A percentile compares a stretch with the other conserved stretches of the same genome.
Conservation (phyloP, 30 jellyfish, hydroid and myxozoan genomes). For the Chironex yamaguchii region DNA sequence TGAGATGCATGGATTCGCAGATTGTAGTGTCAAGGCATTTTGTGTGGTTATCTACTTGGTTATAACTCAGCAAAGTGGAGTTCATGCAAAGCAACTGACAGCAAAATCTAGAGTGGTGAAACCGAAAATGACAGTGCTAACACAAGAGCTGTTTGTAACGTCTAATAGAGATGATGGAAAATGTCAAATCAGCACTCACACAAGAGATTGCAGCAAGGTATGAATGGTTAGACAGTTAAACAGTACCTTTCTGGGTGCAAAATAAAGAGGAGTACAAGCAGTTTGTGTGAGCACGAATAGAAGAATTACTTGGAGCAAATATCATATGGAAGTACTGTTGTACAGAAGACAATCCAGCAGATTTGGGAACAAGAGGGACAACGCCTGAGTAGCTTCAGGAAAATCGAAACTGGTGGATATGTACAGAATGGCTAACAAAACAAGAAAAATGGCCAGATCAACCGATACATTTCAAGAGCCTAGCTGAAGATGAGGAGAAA, state of each 20-base stretch:
- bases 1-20: conserved; percentile 46
- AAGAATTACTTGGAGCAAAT: conserved; percentile 31
- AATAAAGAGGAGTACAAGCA: conserved; percentile 54
- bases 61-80: conserved; percentile 33
- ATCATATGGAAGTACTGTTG: conserved; percentile 56
- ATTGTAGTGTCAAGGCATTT: conserved; percentile 31
- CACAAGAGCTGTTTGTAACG: conserved; percentile 33
- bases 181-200: conserved; percentile 14
- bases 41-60: conserved; percentile 41
- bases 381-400: conserved; percentile 14
- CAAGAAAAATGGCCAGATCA: conserved; percentile 44
- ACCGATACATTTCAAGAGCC: not conserved
- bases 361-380: conserved; percentile 60
- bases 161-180: conserved; percentile 24
- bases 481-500: conserved; percentile 17
- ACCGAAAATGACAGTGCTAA: conserved; percentile 27
- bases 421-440: conserved; percentile 51
- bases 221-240: conserved; percentile 47
- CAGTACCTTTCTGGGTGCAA: conserved; percentile 53
- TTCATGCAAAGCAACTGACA: conserved; percentile 15
- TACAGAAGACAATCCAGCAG: conserved; percentile 66
- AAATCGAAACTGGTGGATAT: conserved; percentile 7
- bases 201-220: not conserved
- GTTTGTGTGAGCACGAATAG: conserved; percentile 41
- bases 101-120: conserved; percentile 53